Conservation (phyloP, 2,113 vertebrate species). For the Lepus americanus region DNA sequence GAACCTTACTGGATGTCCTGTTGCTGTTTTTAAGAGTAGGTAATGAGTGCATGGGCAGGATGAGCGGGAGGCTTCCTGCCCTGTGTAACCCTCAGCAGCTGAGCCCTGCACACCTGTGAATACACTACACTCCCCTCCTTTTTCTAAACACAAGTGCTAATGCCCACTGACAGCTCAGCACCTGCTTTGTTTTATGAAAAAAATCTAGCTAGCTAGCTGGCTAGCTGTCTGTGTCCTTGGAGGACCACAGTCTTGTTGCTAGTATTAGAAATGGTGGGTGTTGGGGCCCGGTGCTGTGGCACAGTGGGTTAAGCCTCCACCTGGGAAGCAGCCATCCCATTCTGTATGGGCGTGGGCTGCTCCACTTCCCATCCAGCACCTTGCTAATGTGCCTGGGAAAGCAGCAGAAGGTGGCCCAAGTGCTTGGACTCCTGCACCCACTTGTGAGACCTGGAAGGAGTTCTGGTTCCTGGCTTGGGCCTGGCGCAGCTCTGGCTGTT, state of each 20-base stretch:
- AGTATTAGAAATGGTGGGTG: conserved; percentile 24
- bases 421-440: too few species aligned
- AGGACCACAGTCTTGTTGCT: background rate
- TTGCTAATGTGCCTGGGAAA: too few species aligned
- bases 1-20: conserved; percentile 16
- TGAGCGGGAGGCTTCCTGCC: background rate
- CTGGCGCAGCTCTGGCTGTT: too few species aligned
- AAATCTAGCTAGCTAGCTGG: background rate
- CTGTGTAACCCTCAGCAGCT: background rate
- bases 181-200: background rate
- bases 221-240: background rate
- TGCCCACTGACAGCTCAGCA: conserved; percentile 8
- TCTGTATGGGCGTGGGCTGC: too few species aligned
- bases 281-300: background rate
- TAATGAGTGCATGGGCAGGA: background rate
- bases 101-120: background rate
- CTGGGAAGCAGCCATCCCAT: too few species aligned
- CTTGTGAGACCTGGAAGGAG: too few species aligned
- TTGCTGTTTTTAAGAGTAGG: conserved; percentile 56
- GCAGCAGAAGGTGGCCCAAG: too few species aligned
- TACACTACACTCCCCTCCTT: background rate
- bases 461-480: too few species aligned
- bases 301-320: too few species aligned
- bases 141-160: background rate
- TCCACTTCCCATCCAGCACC: too few species aligned